Conservation (phyloP, 2,797 vertebrate genomes). For the Thripadectes ignobilis region DNA sequence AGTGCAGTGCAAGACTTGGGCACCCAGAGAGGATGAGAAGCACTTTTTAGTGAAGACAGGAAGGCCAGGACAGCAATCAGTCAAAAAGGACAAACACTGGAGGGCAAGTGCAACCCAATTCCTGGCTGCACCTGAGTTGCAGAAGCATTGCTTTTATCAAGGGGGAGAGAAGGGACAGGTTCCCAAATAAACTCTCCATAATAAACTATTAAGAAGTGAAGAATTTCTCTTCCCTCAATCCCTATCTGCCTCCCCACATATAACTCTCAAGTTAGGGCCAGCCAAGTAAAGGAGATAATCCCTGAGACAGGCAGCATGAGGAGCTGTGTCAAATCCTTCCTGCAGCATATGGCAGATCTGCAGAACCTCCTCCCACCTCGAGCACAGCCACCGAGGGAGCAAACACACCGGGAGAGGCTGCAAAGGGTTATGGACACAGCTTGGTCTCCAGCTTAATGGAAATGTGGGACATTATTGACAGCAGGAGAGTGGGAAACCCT, state of each 20-base stretch:
- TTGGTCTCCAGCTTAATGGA: slow-evolving; percentile 21
- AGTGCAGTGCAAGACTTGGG: not conserved
- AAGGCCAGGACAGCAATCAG: not conserved
- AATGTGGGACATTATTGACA: slow-evolving; percentile 6
- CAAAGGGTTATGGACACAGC: slow-evolving; percentile 66
- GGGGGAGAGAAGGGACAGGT: not conserved
- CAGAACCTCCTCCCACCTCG: not conserved
- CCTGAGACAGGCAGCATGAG: not conserved
- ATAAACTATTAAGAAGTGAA: not conserved
- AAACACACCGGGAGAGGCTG: slow-evolving; percentile 17
- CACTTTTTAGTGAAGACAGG: not conserved
- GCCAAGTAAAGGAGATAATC: slow-evolving; percentile 46
- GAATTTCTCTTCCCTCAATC: not conserved
- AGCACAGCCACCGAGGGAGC: not conserved
- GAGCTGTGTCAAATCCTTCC: not conserved
- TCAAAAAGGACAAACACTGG: not conserved
- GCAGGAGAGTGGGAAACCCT: slow-evolving; percentile 43
- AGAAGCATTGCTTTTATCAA: not conserved
- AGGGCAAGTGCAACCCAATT: not conserved
- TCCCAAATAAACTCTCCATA: not conserved
- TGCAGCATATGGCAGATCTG: not conserved
- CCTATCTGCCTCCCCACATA: not conserved
- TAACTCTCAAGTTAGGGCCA: not conserved
- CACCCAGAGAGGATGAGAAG: not conserved
- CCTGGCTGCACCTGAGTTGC: not conserved